Percentiles rank a stretch among this genome's conserved stretches.
Conservation (phyloP, 53 echinoderm and acorn worm genomes). For the Astropecten irregularis region DNA sequence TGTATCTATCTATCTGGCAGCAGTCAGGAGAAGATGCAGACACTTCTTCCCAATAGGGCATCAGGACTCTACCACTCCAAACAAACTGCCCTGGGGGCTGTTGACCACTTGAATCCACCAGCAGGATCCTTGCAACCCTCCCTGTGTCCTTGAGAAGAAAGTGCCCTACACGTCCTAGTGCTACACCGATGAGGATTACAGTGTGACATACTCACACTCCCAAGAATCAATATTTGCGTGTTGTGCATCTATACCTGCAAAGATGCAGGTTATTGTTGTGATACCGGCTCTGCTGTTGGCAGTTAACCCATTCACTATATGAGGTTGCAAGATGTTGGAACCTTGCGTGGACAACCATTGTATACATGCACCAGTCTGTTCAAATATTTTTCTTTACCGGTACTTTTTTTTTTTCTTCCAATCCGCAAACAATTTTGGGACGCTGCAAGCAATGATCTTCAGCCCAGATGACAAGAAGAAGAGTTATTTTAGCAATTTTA, state of each 20-base stretch:
- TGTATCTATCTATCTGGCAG: background rate
- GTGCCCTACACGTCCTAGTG: too few relatives aligned
- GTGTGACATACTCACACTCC: background rate
- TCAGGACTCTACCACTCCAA: background rate
- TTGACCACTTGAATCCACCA: background rate
- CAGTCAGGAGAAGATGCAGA: too few relatives aligned
- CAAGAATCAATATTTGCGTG: slow-evolving; percentile 38
- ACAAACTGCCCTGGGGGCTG: background rate
- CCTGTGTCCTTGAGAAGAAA: background rate
- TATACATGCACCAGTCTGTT: too few relatives aligned
- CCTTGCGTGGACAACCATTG: too few relatives aligned
- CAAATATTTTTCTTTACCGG: too few relatives aligned
- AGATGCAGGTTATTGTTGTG: slow-evolving; percentile 1
- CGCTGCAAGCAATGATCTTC: too few relatives aligned
- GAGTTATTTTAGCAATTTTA: too few relatives aligned
- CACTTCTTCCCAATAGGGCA: background rate
- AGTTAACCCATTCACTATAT: too few relatives aligned
- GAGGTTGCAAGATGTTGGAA: too few relatives aligned
- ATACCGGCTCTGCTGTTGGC: background rate
- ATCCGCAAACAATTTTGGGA: too few relatives aligned
- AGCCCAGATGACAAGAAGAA: too few relatives aligned
- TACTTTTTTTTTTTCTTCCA: too few relatives aligned
- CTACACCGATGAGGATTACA: background rate
- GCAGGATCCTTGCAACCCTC: background rate
- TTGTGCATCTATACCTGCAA: background rate